phyloP scores from a whole-genome alignment of 1,140 invertebrate species.

The Venturia canescens region DNA sequence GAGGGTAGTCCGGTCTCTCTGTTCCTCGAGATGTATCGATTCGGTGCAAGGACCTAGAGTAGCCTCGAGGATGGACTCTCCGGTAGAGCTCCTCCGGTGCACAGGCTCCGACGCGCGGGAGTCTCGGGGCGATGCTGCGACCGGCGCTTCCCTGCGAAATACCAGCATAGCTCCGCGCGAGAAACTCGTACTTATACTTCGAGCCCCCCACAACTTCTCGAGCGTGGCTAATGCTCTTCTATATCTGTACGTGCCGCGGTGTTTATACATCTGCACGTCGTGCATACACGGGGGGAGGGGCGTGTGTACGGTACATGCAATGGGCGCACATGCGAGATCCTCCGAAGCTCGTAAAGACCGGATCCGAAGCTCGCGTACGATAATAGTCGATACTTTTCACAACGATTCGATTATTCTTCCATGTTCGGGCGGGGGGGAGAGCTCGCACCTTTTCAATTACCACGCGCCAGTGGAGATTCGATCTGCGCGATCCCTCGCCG shows the following conservation, averaged over 20 bases:
- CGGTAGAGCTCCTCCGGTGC: conserved; percentile 21
- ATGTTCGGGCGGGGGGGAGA: no score
- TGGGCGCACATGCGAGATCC: conserved; percentile 16
- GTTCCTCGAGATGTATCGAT: conserved; percentile 29
- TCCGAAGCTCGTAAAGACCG: conserved; percentile 36
- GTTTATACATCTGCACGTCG: not conserved
- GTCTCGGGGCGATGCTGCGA: conserved; percentile 30
- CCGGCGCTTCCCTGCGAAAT: conserved; percentile 28
- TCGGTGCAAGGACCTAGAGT: conserved; percentile 44
- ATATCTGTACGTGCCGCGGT: not conserved
- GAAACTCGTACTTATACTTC: not conserved
- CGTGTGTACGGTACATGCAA: not conserved
- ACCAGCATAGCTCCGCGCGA: conserved; percentile 4
- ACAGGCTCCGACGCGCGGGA: not conserved
- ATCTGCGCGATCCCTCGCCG: not conserved
- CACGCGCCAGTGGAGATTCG: not conserved
- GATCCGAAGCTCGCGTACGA: not conserved
- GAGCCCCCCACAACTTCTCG: conserved; percentile 4
- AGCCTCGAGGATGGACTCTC: conserved; percentile 35
- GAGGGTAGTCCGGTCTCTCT: not conserved
- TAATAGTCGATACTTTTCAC: conserved; percentile 38
- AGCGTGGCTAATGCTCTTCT: not conserved
- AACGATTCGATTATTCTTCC: conserved; percentile 38
- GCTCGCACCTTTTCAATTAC: not conserved
- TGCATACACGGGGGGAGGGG: not conserved